Percentiles rank a stretch among this genome's conserved stretches.
These are phyloP conservation scores for Oxycera nigricornis DNA, from an alignment of 2,888 invertebrate genomes.

Conservation along the genomic window DNA sequence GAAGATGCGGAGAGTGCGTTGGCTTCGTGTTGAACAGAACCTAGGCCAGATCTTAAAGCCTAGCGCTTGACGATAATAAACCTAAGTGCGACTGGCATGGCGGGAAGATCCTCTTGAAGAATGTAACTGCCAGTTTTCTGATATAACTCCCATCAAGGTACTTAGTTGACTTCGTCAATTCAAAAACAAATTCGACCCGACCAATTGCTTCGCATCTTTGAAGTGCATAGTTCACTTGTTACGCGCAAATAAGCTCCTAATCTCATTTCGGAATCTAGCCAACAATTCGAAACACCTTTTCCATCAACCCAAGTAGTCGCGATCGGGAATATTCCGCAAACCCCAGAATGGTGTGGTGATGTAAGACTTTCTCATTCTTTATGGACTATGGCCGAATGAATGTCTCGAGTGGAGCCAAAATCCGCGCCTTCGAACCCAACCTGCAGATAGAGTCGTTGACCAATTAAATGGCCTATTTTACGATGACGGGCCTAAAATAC, in stretches of 20 bases:
- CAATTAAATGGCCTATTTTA: slow-evolving; percentile 30
- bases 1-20: background rate
- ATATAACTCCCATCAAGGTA: no score
- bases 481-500: background rate
- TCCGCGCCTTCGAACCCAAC: background rate
- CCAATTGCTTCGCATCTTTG: no score
- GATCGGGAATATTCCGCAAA: background rate
- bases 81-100: no score
- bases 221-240: no score
- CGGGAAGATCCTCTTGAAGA: no score
- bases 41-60: no score
- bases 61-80: no score
- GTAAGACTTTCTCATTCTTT: background rate
- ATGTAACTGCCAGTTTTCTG: no score
- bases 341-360: background rate
- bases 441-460: slow-evolving; percentile 20
- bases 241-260: background rate
- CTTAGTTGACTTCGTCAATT: no score
- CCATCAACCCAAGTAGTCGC: background rate
- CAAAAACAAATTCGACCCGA: no score
- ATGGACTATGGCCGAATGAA: no score
- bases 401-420: background rate
- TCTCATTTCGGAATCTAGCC: background rate
- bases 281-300: background rate
- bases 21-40: background rate